Evolutionary conservation across 2,113 vertebrate genomes (phyloP).

Genomic region (Xiphias gladius): DNA sequence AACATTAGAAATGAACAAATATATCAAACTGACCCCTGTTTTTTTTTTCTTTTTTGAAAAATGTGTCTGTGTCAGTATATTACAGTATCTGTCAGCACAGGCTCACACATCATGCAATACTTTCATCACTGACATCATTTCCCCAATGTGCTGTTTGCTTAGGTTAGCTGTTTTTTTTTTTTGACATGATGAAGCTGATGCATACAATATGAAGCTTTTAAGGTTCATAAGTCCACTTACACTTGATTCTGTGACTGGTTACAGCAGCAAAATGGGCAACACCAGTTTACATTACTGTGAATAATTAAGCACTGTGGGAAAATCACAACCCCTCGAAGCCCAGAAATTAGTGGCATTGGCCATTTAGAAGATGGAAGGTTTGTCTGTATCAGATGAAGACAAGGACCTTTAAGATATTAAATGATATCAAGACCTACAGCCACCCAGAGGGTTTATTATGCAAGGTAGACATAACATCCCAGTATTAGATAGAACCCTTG

Average conservation of each 20-base stretch:
- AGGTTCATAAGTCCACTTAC: not conserved
- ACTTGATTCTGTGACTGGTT: not conserved
- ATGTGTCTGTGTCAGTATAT: not conserved
- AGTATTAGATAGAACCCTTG: not conserved
- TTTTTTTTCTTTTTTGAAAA: not conserved
- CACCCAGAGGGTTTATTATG: not conserved
- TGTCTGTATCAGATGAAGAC: constrained; percentile 1
- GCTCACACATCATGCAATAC: not conserved
- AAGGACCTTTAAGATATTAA: not conserved
- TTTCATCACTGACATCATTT: not conserved
- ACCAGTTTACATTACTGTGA: not conserved
- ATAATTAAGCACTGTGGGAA: constrained; percentile 9
- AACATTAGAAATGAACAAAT: not conserved
- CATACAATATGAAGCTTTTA: constrained; percentile 7
- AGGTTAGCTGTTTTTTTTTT: not conserved
- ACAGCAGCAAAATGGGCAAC: not conserved
- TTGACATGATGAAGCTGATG: not conserved
- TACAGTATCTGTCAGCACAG: too few relatives aligned
- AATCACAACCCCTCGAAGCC: not conserved
- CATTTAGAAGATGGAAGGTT: constrained; percentile 8
- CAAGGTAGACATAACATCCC: not conserved
- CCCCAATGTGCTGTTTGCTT: not conserved
- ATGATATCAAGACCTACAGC: not conserved
- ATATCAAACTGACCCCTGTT: not conserved
- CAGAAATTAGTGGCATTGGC: not conserved